phyloP scores from a whole-genome alignment of 2,888 invertebrate genomes.

The Harpagoxenus sublaevis region DNA sequence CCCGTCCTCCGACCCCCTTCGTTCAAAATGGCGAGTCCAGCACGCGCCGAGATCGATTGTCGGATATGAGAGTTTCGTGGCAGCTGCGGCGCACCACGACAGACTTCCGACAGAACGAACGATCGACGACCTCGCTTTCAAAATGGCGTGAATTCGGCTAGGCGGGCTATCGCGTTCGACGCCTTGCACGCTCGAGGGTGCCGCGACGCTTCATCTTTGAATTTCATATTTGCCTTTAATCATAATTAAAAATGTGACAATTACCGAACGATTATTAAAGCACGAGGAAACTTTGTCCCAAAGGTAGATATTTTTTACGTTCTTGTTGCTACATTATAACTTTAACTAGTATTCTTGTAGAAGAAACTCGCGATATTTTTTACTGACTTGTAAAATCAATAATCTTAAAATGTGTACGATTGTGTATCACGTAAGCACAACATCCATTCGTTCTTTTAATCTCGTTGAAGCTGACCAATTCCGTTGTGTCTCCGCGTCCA shows the following conservation, averaged over 20 bases:
- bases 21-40: conserved; percentile 75
- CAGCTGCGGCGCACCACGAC: conserved; percentile 73
- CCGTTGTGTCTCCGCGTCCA: neutral
- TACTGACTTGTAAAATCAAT: neutral
- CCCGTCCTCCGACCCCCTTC: conserved; percentile 18
- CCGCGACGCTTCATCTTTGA: neutral
- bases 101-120: conserved; percentile 68
- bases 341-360: neutral
- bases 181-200: neutral
- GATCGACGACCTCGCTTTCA: conserved; percentile 64
- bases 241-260: neutral
- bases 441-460: neutral
- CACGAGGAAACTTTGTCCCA: neutral
- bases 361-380: neutral
- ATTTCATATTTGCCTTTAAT: neutral
- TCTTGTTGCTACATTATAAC: neutral
- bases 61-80: conserved; percentile 74
- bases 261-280: neutral
- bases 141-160: conserved; percentile 65
- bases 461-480: neutral
- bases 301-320: neutral
- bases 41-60: conserved; percentile 74
- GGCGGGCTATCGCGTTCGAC: conserved; percentile 17
- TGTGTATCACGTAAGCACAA: neutral
- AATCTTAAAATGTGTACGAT: neutral